phyloP scores from a whole-genome alignment of 2,888 invertebrate genomes.

The Trissolcus brochymenae region DNA sequence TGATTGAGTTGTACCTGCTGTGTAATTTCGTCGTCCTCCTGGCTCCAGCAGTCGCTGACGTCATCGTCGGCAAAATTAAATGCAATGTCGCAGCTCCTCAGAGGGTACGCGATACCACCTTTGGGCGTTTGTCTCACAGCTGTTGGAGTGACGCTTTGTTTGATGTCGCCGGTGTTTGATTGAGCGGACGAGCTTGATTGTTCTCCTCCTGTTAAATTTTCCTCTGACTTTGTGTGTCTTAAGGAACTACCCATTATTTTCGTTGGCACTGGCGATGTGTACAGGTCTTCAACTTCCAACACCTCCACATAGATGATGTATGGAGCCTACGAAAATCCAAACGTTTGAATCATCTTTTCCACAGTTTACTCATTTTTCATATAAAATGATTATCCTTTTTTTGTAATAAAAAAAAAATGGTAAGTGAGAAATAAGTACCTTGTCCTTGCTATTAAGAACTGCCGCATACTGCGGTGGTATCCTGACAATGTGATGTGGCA shows the following conservation, averaged over 20 bases:
- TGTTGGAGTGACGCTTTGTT: slow-evolving; percentile 61
- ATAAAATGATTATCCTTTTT: not conserved
- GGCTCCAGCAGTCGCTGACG: slow-evolving; percentile 92
- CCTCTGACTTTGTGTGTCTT: slow-evolving; percentile 95
- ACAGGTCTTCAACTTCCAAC: slow-evolving; percentile 89
- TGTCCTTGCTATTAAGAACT: slow-evolving; percentile 98
- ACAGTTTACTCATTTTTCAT: not conserved
- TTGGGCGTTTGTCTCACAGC: slow-evolving; percentile 73
- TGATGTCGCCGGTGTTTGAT: slow-evolving; percentile 65
- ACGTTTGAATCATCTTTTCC: not conserved
- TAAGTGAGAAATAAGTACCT: slow-evolving; percentile 78
- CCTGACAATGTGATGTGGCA: slow-evolving; percentile 94
- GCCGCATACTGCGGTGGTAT: slow-evolving; percentile 98
- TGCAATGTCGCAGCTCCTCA: slow-evolving; percentile 68
- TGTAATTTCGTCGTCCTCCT: slow-evolving; percentile 96
- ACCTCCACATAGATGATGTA: slow-evolving; percentile 99
- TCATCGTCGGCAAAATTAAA: slow-evolving; percentile 78
- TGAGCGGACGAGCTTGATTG: slow-evolving; percentile 70
- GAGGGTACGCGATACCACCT: slow-evolving; percentile 68
- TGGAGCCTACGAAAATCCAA: slow-evolving; percentile 83
- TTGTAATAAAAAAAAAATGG: too few relatives aligned
- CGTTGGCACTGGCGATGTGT: slow-evolving; percentile 91
- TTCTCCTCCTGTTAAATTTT: slow-evolving; percentile 83
- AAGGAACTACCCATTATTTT: slow-evolving; percentile 89
- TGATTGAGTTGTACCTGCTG: slow-evolving; percentile 79